Percentiles rank a stretch among this genome's conserved stretches.
These are phyloP conservation scores for Ennomos fuscantarius DNA, from an alignment of 2,888 invertebrate species.

Conservation along the genomic window DNA sequence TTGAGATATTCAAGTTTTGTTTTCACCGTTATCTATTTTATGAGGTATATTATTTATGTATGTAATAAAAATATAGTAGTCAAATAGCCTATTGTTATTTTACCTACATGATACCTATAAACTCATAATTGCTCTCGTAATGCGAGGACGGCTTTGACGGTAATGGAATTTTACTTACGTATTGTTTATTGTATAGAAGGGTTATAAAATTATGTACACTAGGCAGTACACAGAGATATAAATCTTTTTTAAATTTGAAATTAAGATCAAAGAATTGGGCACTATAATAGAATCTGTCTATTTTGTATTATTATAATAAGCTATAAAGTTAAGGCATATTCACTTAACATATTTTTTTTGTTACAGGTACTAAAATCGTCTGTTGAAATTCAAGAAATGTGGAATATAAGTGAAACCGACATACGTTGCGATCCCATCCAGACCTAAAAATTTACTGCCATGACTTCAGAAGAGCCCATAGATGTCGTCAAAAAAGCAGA, in stretches of 20 bases:
- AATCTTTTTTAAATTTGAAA: too few species aligned
- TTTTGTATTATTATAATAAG: too few species aligned
- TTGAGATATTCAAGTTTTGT: too few species aligned
- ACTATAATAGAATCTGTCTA: too few species aligned
- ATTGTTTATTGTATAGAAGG: background rate
- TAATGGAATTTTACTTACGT: background rate
- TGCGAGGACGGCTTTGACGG: background rate
- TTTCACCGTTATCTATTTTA: too few species aligned
- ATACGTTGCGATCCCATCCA: conserved; percentile 39
- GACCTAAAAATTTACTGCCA: conserved; percentile 58
- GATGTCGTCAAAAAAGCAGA: conserved; percentile 73
- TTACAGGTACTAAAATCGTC: conserved; percentile 27
- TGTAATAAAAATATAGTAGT: too few species aligned
- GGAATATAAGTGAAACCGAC: conserved; percentile 44
- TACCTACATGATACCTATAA: conserved; percentile 8
- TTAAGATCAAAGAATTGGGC: too few species aligned
- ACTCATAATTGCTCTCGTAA: conserved; percentile 7
- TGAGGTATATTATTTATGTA: too few species aligned
- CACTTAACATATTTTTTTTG: conserved; percentile 4
- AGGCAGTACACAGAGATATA: too few species aligned
- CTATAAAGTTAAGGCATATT: too few species aligned
- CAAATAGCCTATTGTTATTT: too few species aligned
- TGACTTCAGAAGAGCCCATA: conserved; percentile 79
- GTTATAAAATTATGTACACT: too few species aligned
- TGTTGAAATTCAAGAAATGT: conserved; percentile 55